Conservation (phyloP, 1,140 invertebrate genomes). For the Tenebrio molitor region DNA sequence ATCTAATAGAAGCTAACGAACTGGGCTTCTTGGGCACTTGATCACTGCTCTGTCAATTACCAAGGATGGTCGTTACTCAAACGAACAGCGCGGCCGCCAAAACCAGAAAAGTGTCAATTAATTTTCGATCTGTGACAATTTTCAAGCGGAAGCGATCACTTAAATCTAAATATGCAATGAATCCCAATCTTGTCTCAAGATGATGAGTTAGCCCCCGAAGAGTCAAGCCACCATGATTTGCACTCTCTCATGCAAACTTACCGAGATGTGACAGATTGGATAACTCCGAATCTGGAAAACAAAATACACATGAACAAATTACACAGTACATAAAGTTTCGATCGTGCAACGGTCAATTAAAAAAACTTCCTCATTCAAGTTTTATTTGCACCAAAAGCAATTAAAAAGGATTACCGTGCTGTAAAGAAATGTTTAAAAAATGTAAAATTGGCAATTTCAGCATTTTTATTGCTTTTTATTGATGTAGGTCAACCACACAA, state of each 20-base stretch:
- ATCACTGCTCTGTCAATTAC: background rate
- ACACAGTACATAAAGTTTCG: background rate
- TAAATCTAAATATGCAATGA: no score
- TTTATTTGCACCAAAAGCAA: background rate
- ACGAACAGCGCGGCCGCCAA: no score
- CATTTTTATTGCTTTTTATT: constrained; percentile 17
- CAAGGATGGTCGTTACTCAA: background rate
- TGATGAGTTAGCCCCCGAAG: no score
- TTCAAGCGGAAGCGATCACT: no score
- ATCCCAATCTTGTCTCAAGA: no score
- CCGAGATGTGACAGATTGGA: constrained; percentile 73
- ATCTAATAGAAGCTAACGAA: background rate
- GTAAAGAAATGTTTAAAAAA: constrained; percentile 1
- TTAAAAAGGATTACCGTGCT: constrained; percentile 3
- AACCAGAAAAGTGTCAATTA: no score
- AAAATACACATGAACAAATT: constrained; percentile 64
- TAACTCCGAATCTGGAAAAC: constrained; percentile 73
- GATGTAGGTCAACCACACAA: constrained; percentile 20
- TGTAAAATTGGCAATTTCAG: background rate
- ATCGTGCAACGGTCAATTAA: constrained; percentile 3
- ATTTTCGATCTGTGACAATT: no score
- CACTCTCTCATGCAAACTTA: constrained; percentile 65
- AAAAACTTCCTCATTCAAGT: background rate
- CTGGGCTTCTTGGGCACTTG: background rate
- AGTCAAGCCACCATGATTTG: background rate